A percentile compares a stretch with the other conserved stretches of the same genome.
Evolutionary conservation across 2,113 vertebrate species (phyloP).

Genomic region (Cairina moschata): DNA sequence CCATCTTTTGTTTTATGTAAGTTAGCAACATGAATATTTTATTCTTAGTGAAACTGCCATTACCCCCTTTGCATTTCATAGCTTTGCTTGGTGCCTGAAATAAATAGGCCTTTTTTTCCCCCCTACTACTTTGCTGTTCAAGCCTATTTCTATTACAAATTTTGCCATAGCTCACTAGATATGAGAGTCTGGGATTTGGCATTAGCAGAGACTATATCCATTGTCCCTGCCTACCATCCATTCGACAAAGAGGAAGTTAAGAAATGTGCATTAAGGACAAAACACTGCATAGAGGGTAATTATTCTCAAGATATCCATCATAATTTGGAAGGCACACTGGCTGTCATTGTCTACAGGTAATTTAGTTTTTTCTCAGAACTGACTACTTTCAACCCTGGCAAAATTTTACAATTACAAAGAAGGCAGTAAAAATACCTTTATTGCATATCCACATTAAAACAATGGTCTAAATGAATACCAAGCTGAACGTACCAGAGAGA

Average conservation of each 20-base stretch:
- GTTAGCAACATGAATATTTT: conserved; percentile 86
- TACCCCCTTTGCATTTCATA: conserved; percentile 69
- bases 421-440: neutral
- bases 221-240: neutral
- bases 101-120: conserved; percentile 19
- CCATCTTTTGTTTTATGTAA: conserved; percentile 87
- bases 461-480: neutral
- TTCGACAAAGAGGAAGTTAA: neutral
- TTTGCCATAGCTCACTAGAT: neutral
- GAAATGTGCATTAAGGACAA: neutral
- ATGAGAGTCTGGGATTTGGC: conserved; percentile 9
- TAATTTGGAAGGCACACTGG: neutral
- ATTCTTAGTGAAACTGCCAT: conserved; percentile 73
- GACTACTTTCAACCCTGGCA: neutral
- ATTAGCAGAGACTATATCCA: neutral
- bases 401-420: neutral
- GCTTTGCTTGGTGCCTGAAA: conserved; percentile 46
- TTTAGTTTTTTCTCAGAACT: neutral
- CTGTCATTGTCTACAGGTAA: neutral
- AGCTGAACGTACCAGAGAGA: neutral
- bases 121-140: conserved; percentile 22
- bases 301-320: neutral
- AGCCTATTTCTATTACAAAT: conserved; percentile 56
- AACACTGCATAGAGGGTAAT: neutral
- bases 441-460: neutral